Percentiles rank a stretch among this genome's conserved stretches.
phyloP scores from a whole-genome alignment of 2,113 vertebrate species.

The Cinclus cinclus region DNA sequence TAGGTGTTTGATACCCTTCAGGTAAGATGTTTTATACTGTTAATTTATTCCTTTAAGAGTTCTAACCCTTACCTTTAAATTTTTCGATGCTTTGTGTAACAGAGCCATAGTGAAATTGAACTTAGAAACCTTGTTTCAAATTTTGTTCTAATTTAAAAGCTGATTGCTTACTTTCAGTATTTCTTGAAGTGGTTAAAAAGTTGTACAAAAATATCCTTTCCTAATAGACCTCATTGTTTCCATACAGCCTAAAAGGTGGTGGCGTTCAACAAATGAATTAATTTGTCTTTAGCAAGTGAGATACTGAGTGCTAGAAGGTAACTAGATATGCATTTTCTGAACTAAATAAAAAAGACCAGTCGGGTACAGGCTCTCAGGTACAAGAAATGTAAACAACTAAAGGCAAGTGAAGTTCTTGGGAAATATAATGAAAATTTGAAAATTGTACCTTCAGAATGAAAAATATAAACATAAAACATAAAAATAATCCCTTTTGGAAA shows the following conservation, averaged over 20 bases:
- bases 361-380: neutral
- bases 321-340: neutral
- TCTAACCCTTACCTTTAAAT: neutral
- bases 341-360: neutral
- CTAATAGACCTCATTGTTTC: neutral
- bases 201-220: neutral
- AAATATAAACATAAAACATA: neutral
- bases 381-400: neutral
- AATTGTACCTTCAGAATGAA: neutral
- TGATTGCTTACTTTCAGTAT: neutral
- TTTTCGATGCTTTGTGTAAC: neutral
- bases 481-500: neutral
- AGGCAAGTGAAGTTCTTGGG: neutral
- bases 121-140: neutral
- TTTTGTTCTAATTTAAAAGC: neutral
- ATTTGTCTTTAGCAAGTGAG: neutral
- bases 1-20: neutral
- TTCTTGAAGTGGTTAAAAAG: neutral
- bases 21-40: neutral
- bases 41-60: neutral
- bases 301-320: neutral
- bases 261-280: neutral
- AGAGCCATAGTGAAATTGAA: neutral
- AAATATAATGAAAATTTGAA: neutral
- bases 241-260: neutral